A percentile compares a stretch with the other conserved stretches of the same genome.
phyloP scores from a whole-genome alignment of 1,140 invertebrate genomes.

The Globodera rostochiensis region DNA sequence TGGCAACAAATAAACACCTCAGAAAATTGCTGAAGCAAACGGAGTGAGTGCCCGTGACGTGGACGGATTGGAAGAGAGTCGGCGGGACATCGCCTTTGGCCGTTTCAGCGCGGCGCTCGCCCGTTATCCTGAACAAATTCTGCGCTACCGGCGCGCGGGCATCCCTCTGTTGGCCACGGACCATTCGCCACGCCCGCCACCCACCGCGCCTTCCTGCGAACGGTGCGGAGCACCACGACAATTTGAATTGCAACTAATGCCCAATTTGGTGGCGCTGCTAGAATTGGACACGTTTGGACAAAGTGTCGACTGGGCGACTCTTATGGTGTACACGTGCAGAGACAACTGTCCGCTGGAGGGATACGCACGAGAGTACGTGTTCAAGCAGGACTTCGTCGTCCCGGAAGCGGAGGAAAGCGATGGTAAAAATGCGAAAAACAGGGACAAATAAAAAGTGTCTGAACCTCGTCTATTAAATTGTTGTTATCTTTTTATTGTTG shows the following conservation, averaged over 20 bases:
- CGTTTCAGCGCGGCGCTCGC: conserved; percentile 32
- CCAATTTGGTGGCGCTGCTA: conserved; percentile 78
- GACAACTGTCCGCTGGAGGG: conserved; percentile 75
- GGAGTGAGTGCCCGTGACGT: conserved; percentile 29
- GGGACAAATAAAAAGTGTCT: not conserved
- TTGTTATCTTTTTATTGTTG: conserved; percentile 21
- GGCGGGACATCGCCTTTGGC: conserved; percentile 32
- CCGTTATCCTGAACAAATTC: conserved; percentile 68
- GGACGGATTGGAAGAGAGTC: conserved; percentile 32
- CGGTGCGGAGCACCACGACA: conserved; percentile 24
- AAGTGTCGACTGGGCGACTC: conserved; percentile 82
- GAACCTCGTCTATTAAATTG: too few relatives aligned
- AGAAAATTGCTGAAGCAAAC: conserved; percentile 24
- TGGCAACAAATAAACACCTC: too few relatives aligned
- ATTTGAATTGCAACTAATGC: conserved; percentile 76
- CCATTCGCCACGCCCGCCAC: conserved; percentile 26
- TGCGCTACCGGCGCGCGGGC: conserved; percentile 76
- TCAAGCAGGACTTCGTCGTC: conserved; percentile 81
- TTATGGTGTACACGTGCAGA: conserved; percentile 80
- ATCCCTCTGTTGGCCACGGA: conserved; percentile 30
- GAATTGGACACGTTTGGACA: conserved; percentile 74
- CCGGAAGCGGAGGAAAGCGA: not conserved
- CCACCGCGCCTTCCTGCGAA: conserved; percentile 44
- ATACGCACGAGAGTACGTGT: conserved; percentile 79
- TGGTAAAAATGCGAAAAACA: not conserved